phyloP scores from a whole-genome alignment of 2,113 vertebrate genomes.

The Urocynchramus pylzowi region DNA sequence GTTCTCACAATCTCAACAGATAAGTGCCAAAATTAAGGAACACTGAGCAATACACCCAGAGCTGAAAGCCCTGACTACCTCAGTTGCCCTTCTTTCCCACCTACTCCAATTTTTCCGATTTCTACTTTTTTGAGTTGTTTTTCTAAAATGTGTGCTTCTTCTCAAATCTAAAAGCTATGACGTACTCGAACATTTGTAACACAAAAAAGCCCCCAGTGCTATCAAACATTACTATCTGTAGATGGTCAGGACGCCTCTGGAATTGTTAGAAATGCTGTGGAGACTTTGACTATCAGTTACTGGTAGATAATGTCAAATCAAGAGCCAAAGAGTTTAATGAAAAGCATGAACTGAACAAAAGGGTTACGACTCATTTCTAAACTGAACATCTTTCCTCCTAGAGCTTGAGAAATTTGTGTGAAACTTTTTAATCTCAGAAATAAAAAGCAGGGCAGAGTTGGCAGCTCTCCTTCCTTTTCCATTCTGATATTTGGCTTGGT shows the following conservation, averaged over 20 bases:
- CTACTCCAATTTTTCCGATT: not conserved
- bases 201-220: not conserved
- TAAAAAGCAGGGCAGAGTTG: not conserved
- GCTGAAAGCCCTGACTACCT: not conserved
- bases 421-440: not conserved
- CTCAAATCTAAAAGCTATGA: not conserved
- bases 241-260: not conserved
- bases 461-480: not conserved
- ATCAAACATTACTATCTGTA: not conserved
- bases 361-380: not conserved
- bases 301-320: conserved; percentile 13
- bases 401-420: not conserved
- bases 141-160: not conserved
- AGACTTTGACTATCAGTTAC: not conserved
- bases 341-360: conserved; percentile 42
- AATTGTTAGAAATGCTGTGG: not conserved
- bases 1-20: not conserved
- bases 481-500: not conserved
- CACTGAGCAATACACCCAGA: not conserved
- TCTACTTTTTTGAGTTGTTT: not conserved
- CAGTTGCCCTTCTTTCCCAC: not conserved
- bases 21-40: not conserved
- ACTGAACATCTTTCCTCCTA: not conserved
- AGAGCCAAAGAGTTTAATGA: conserved; percentile 38
- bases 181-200: not conserved